Conservation (phyloP, 92 coral and sea anemone species). For the Muricea muricata region DNA sequence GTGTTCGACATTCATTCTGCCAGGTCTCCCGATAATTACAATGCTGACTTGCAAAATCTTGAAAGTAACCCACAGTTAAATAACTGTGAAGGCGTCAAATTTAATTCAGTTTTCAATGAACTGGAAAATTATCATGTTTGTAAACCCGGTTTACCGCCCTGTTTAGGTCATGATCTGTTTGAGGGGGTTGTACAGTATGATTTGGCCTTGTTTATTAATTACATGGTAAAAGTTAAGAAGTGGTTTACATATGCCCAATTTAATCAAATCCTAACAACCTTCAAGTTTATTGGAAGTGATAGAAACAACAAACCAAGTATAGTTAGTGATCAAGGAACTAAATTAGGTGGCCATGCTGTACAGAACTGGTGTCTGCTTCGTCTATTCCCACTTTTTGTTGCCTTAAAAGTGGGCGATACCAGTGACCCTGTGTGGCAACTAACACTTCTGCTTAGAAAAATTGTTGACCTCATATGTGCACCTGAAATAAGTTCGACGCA, state of each 20-base stretch:
- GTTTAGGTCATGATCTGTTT: constrained; percentile 65
- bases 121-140: constrained; percentile 58
- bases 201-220: constrained; percentile 35
- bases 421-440: constrained; percentile 27
- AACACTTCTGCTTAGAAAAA: constrained; percentile 29
- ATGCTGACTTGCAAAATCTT: constrained; percentile 28
- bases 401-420: constrained; percentile 4
- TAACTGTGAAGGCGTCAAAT: constrained; percentile 55
- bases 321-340: background rate
- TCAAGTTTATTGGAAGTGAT: constrained; percentile 52
- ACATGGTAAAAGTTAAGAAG: constrained; percentile 21
- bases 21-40: constrained; percentile 36
- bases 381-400: constrained; percentile 44
- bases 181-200: constrained; percentile 61
- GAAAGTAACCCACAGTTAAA: constrained; percentile 46
- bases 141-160: constrained; percentile 63
- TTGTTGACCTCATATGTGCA: constrained; percentile 53
- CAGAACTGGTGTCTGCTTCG: constrained; percentile 60
- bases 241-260: constrained; percentile 33
- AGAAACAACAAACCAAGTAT: constrained; percentile 42
- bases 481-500: constrained; percentile 40
- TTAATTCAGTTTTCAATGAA: constrained; percentile 46
- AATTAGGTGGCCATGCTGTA: constrained; percentile 43
- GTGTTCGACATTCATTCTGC: background rate
- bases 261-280: constrained; percentile 42